Conservation (phyloP, 2,797 vertebrate species). For the Taeniopygia guttata region DNA sequence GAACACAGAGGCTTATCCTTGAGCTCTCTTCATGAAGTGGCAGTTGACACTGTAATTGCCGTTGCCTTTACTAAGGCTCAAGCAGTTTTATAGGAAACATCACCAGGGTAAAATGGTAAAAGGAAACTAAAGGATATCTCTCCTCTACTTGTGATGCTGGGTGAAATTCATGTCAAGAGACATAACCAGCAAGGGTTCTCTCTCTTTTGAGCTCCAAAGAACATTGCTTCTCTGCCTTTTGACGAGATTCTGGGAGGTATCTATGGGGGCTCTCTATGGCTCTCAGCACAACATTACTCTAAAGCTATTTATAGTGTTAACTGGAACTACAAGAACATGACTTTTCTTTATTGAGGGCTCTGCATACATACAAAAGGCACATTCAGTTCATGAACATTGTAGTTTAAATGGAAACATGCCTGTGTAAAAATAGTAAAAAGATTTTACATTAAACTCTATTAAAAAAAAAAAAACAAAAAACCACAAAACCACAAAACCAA, state of each 20-base stretch:
- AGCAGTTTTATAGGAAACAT: neutral
- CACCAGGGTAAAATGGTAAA: neutral
- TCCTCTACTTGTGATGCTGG: rapidly evolving
- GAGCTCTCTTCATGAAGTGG: neutral
- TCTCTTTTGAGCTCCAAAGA: neutral
- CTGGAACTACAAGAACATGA: neutral
- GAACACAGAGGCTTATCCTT: neutral
- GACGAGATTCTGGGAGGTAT: neutral
- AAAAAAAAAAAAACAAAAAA: neutral
- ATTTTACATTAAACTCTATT: neutral
- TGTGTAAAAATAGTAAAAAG: neutral
- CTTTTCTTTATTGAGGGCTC: conserved; percentile 10
- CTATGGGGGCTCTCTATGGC: neutral
- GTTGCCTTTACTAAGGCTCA: neutral
- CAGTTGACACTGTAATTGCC: neutral
- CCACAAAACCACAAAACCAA: neutral
- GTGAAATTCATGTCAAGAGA: neutral
- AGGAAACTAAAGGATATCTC: neutral
- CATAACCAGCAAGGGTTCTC: neutral
- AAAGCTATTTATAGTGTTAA: conserved; percentile 38
- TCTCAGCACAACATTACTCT: neutral
- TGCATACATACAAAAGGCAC: conserved; percentile 5
- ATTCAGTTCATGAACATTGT: conserved; percentile 11
- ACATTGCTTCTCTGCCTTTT: neutral
- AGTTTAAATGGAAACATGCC: conserved; percentile 59